Percentiles rank a stretch among this genome's conserved stretches.
Evolutionary conservation across 2,888 invertebrate genomes (phyloP).

Genomic region (Dicyrtoma fusca): DNA sequence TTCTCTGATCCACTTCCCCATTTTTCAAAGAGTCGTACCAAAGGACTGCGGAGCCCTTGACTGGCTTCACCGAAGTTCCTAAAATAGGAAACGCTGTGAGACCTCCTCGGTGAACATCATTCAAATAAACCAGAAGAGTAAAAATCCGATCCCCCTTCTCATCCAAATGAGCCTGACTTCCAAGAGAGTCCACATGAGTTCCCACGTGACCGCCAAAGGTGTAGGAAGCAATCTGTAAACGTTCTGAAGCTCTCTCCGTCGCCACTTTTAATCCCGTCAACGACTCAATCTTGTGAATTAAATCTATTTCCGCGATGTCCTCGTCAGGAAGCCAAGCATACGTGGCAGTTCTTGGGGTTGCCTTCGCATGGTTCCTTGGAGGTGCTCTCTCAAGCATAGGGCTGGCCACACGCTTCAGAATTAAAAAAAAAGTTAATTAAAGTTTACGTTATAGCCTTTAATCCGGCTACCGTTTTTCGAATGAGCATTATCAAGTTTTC

Average conservation of each 20-base stretch:
- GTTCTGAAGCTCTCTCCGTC: constrained; percentile 45
- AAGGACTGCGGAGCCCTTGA: constrained; percentile 60
- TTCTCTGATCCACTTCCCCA: constrained; percentile 60
- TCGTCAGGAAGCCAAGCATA: constrained; percentile 54
- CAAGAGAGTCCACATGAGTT: constrained; percentile 52
- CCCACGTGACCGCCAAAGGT: constrained; percentile 54
- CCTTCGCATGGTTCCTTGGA: constrained; percentile 32
- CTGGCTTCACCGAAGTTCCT: constrained; percentile 53
- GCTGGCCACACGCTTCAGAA: constrained; percentile 41
- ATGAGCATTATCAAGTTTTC: too few species aligned
- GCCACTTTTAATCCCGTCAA: constrained; percentile 51
- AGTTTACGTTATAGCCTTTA: too few species aligned
- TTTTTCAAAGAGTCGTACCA: constrained; percentile 61
- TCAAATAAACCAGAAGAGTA: constrained; percentile 52
- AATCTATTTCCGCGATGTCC: constrained; percentile 40
- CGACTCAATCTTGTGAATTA: constrained; percentile 48
- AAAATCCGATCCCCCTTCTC: constrained; percentile 55
- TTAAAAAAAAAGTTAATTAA: too few species aligned
- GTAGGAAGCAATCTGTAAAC: constrained; percentile 52
- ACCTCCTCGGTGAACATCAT: constrained; percentile 56
- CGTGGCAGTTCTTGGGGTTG: constrained; percentile 52
- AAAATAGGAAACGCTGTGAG: constrained; percentile 55
- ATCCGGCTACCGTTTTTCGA: too few species aligned
- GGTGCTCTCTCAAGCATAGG: constrained; percentile 51
- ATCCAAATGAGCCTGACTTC: constrained; percentile 38